Conservation (phyloP, 2,888 invertebrate genomes). For the Drosophila neonasuta region DNA sequence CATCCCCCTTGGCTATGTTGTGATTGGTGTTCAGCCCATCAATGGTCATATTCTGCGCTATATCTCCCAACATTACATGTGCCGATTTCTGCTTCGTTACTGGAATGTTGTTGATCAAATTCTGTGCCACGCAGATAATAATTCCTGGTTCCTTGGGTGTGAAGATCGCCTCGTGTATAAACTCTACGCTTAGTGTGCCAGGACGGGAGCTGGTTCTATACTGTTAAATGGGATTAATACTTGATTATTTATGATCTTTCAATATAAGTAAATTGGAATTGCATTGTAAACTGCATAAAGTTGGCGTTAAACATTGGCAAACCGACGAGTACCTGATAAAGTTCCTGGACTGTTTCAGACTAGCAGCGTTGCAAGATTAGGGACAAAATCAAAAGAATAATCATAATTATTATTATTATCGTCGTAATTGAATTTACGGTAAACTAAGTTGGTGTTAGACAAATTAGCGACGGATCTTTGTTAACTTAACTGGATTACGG, state of each 20-base stretch:
- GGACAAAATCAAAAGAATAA: constrained; percentile 17
- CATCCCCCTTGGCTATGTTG: constrained; percentile 84
- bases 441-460: constrained; percentile 8
- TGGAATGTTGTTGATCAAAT: constrained; percentile 80
- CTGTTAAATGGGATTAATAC: constrained; percentile 21
- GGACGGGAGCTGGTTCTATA: constrained; percentile 55
- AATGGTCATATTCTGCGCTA: constrained; percentile 81
- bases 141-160: constrained; percentile 82
- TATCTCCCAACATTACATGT: constrained; percentile 79
- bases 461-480: not conserved
- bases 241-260: not conserved
- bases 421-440: not conserved
- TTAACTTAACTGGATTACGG: not conserved
- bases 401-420: constrained; percentile 12
- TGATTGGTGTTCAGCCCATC: constrained; percentile 80
- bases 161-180: constrained; percentile 80
- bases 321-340: constrained; percentile 47
- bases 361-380: constrained; percentile 11
- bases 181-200: constrained; percentile 68
- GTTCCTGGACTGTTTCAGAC: constrained; percentile 38
- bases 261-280: not conserved
- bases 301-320: constrained; percentile 34
- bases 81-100: constrained; percentile 61
- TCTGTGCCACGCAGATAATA: constrained; percentile 82
- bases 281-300: not conserved